Base-by-base conservation (phyloP, 2,888 invertebrate species). In the Hypomecis punctinalis region DNA sequence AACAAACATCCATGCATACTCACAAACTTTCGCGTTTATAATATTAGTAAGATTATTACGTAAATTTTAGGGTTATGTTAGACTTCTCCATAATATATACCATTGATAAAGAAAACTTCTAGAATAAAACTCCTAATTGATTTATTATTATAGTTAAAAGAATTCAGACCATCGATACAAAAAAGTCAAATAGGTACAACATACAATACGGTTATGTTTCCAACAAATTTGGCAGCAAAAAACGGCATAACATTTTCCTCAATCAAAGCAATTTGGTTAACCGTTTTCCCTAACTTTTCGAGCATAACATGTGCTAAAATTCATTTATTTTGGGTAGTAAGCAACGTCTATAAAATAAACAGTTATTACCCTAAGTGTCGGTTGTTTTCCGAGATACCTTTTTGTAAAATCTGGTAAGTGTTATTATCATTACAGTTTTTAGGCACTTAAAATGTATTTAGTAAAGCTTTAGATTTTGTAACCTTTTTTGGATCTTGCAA, bases 301-400 rank as follows among this genome's bases (percentile, higher is more conserved):
- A 40, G 13, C 33, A 59, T 49, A 58, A 63, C 52, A 57, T 67
- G 62, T 47, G 53, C 51, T 65, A 33, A 66, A 66, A 61, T 63
- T 57, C 48, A 63, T 69, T 63, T 64, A 63, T 67, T 68, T 56
- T 42, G 54, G 52, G 54, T 57, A 70, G 70, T 67, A 74, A 48
- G 67, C 64, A 63, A 45, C 48, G 57, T 60, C 56, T 57, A 70
- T 69, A 70, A 71, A 76, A 77, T 68, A 73, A 74, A 75, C 70
- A 69, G 64, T 70, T 72, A 69, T 69, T 63, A 63, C 55, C 43
- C 42, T 58, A 45, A 55, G 46, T 49, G n/a, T 36, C 9, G 35
- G 10, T 51, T 59, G 47, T 35, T 35, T 35, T 11, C 10, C 45
- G 42, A 37, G 43, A 36, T 43, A 54, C 35, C n/a, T 36, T 43